Evolutionary conservation across 2,888 invertebrate genomes (phyloP).

Genomic region (Phalangium opilio): DNA sequence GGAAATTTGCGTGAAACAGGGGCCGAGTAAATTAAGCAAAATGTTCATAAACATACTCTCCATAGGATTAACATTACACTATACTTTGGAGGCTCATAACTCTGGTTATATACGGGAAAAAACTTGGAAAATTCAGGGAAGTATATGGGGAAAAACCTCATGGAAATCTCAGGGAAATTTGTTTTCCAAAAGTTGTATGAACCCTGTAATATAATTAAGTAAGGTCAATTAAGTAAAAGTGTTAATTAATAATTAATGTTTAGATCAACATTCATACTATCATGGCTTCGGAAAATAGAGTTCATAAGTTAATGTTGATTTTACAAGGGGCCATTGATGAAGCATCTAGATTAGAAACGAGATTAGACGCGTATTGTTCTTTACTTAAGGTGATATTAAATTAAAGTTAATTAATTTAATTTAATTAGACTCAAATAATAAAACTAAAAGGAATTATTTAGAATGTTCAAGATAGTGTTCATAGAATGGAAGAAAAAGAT

Average conservation of each 20-base stretch:
- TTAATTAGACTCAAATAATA: not conserved
- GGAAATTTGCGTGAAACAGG: no score
- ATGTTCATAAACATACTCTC: no score
- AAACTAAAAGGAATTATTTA: conserved; percentile 41
- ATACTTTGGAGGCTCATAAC: no score
- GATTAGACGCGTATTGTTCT: conserved; percentile 62
- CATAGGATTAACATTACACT: no score
- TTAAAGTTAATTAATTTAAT: not conserved
- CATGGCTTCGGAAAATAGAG: conserved; percentile 67
- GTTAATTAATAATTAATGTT: conserved; percentile 12
- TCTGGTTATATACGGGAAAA: no score
- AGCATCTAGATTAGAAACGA: conserved; percentile 52
- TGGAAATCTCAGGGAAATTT: no score
- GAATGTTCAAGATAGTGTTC: conserved; percentile 73
- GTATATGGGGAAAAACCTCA: no score
- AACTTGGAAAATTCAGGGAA: no score
- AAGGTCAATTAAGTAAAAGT: conserved; percentile 11
- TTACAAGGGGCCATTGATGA: conserved; percentile 60
- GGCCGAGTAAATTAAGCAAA: no score
- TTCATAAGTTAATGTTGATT: conserved; percentile 51
- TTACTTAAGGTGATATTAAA: conserved; percentile 31
- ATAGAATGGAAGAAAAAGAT: conserved; percentile 80
- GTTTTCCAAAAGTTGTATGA: no score
- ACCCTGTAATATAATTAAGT: no score
- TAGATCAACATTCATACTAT: conserved; percentile 80